A percentile compares a stretch with the other conserved stretches of the same genome.
Conservation (phyloP, 2,888 invertebrate genomes). For the Pycnomerus fuliginosus region DNA sequence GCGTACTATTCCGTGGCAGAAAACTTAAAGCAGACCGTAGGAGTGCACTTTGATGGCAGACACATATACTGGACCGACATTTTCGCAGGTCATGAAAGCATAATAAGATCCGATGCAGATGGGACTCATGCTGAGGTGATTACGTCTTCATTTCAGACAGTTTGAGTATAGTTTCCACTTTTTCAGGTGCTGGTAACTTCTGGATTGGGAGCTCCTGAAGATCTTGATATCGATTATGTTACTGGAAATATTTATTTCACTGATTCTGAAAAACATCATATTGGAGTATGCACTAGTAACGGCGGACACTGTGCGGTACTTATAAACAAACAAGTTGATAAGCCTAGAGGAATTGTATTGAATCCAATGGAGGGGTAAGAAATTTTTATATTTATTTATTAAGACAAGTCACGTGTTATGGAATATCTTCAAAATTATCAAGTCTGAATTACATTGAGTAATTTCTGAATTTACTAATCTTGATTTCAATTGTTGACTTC, state of each 20-base stretch:
- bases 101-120: conserved; percentile 64
- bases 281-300: conserved; percentile 72
- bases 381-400: no score
- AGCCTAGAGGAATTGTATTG: conserved; percentile 69
- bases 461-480: no score
- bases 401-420: no score
- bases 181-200: conserved; percentile 58
- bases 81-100: conserved; percentile 67
- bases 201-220: conserved; percentile 72
- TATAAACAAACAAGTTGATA: conserved; percentile 61
- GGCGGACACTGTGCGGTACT: conserved; percentile 67
- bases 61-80: conserved; percentile 79
- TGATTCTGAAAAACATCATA: conserved; percentile 67
- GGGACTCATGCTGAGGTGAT: conserved; percentile 61
- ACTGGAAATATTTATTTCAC: conserved; percentile 82
- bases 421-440: no score
- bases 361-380: conserved; percentile 67
- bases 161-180: conserved; percentile 2
- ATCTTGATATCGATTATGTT: conserved; percentile 75
- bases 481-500: no score
- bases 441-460: no score
- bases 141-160: background rate
- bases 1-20: conserved; percentile 55
- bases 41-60: conserved; percentile 69
- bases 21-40: conserved; percentile 61